phyloP scores from a whole-genome alignment of 2,888 invertebrate genomes.

The Cheilosia vulpina region DNA sequence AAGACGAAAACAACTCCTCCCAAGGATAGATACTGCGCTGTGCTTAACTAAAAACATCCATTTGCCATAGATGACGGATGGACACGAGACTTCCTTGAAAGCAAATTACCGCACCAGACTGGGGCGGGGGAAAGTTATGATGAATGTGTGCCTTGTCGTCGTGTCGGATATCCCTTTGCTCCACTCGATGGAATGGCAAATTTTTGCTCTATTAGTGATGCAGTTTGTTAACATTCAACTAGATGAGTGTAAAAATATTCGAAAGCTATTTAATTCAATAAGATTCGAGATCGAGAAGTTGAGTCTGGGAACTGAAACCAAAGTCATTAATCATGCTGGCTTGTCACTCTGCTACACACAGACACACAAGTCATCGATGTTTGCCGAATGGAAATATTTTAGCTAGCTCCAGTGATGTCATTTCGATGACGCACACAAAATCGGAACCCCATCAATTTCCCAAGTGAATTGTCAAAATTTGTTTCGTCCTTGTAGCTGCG shows the following conservation, averaged over 20 bases:
- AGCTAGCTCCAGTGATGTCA: slow-evolving; percentile 49
- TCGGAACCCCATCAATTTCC: slow-evolving; percentile 4
- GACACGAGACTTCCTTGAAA: slow-evolving; percentile 53
- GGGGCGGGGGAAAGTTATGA: slow-evolving; percentile 28
- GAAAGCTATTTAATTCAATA: slow-evolving; percentile 68
- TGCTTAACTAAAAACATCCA: slow-evolving; percentile 64
- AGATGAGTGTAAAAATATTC: slow-evolving; percentile 44
- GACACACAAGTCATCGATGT: slow-evolving; percentile 19
- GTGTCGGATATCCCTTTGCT: slow-evolving; percentile 38
- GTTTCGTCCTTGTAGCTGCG: slow-evolving; percentile 33
- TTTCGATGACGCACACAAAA: slow-evolving; percentile 47
- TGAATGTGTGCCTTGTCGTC: slow-evolving; percentile 58
- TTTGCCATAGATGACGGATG: slow-evolving; percentile 72
- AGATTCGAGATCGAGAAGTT: slow-evolving; percentile 24
- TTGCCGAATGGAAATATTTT: slow-evolving; percentile 44
- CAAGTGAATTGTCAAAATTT: slow-evolving; percentile 45
- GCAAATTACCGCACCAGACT: background rate
- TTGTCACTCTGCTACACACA: slow-evolving; percentile 55
- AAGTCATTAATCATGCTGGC: slow-evolving; percentile 69
- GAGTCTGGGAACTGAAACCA: slow-evolving; percentile 56
- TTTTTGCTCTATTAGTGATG: slow-evolving; percentile 66
- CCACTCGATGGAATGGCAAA: slow-evolving; percentile 24
- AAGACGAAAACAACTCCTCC: background rate
- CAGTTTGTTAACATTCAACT: slow-evolving; percentile 48
- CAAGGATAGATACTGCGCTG: slow-evolving; percentile 49